Conservation (phyloP, 2,888 invertebrate species). For the Melanophora roralis region DNA sequence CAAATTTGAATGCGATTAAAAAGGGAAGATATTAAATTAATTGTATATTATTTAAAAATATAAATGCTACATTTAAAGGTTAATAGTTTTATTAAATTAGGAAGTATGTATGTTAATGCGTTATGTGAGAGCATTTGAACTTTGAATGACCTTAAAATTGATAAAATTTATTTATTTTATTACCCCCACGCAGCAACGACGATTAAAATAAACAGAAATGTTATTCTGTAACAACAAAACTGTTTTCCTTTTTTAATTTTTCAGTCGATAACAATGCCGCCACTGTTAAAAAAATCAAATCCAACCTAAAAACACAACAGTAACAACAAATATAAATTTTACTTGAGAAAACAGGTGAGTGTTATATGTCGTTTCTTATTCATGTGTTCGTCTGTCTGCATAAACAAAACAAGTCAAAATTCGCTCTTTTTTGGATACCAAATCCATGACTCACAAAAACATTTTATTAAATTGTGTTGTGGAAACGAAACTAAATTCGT, state of each 20-base stretch:
- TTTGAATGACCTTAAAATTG: constrained; percentile 13
- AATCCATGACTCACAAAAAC: constrained; percentile 54
- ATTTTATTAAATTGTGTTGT: constrained; percentile 20
- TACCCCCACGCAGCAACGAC: constrained; percentile 27
- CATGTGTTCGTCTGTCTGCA: too few relatives aligned
- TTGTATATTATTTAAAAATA: too few relatives aligned
- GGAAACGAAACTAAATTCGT: constrained; percentile 13
- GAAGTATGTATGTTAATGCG: too few relatives aligned
- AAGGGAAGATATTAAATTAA: too few relatives aligned
- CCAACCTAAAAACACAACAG: constrained; percentile 13
- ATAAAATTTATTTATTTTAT: constrained; percentile 26
- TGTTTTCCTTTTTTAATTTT: neutral
- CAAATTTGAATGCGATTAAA: too few relatives aligned
- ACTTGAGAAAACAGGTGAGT: constrained; percentile 56
- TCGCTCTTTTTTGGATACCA: constrained; percentile 38
- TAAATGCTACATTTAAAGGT: too few relatives aligned
- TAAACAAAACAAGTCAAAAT: constrained; percentile 1
- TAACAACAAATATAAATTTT: constrained; percentile 14
- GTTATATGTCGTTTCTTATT: constrained; percentile 6
- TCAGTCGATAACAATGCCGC: constrained; percentile 53
- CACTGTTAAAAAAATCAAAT: constrained; percentile 47
- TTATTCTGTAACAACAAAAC: constrained; percentile 29
- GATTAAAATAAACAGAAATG: constrained; percentile 12
- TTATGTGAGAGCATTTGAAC: constrained; percentile 18
- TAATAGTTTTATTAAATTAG: too few relatives aligned